Percentiles rank a stretch among this genome's conserved stretches.
Conservation (phyloP, 1,140 invertebrate genomes). For the Brachionus asplanchnoidis region DNA sequence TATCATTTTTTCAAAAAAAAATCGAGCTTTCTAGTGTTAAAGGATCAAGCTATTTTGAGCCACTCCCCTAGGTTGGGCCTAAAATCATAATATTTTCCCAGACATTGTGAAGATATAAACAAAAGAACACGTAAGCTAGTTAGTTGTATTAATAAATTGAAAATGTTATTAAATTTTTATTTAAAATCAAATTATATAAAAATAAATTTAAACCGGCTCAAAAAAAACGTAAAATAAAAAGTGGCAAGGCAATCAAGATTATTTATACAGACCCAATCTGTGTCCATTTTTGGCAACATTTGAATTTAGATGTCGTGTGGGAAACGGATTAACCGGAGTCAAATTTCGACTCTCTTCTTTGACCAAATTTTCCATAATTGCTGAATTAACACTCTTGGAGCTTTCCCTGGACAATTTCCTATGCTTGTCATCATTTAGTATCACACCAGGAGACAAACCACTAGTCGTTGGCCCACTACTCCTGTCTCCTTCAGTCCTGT, state of each 20-base stretch:
- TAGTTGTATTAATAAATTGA: not conserved
- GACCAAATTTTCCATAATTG: slow-evolving; percentile 34
- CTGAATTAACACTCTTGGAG: not conserved
- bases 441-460: not conserved
- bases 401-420: slow-evolving; percentile 7
- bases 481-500: not conserved
- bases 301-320: slow-evolving; percentile 5
- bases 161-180: not conserved
- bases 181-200: not conserved
- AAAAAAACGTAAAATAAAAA: not conserved
- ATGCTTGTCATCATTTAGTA: not conserved
- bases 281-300: slow-evolving; percentile 34
- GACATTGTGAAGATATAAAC: no score
- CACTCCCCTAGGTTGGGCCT: no score
- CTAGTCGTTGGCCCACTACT: not conserved
- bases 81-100: no score
- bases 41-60: no score
- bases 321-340: slow-evolving; percentile 31
- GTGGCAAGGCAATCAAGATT: not conserved
- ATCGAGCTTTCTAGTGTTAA: no score
- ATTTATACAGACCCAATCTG: slow-evolving; percentile 27
- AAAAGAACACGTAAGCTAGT: no score
- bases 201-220: not conserved
- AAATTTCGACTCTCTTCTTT: slow-evolving; percentile 9
- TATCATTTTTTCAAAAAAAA: no score